Evolutionary conservation across 2,888 invertebrate genomes (phyloP).

Genomic region (Dyspetes luteomarginatus): DNA sequence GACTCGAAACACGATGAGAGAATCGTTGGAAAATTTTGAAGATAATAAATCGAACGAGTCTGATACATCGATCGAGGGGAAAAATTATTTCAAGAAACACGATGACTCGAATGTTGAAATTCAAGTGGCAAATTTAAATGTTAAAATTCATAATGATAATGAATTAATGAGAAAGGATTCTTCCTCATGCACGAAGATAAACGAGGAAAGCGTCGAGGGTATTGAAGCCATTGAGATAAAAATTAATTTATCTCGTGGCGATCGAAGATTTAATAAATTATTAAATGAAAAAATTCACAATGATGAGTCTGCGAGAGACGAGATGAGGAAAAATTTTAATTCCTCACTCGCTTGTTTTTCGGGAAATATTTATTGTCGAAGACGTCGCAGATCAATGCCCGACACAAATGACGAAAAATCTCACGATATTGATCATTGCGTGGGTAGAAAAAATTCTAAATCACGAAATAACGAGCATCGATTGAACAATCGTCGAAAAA

Average conservation of each 20-base stretch:
- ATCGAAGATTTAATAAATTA: slow-evolving; percentile 58
- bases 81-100: slow-evolving; percentile 62
- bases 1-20: not conserved
- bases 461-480: not conserved
- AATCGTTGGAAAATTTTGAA: slow-evolving; percentile 3
- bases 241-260: slow-evolving; percentile 80
- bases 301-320: slow-evolving; percentile 18
- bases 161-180: slow-evolving; percentile 51
- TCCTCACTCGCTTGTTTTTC: slow-evolving; percentile 16
- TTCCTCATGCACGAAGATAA: slow-evolving; percentile 56
- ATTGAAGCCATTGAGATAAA: slow-evolving; percentile 79
- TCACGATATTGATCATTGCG: not conserved
- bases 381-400: slow-evolving; percentile 66
- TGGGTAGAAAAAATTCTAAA: slow-evolving; percentile 4
- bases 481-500: slow-evolving; percentile 25
- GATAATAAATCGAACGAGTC: not conserved
- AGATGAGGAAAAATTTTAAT: not conserved
- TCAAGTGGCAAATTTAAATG: slow-evolving; percentile 77
- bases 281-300: slow-evolving; percentile 49
- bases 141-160: slow-evolving; percentile 75
- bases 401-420: slow-evolving; percentile 43
- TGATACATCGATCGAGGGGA: slow-evolving; percentile 13
- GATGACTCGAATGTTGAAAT: slow-evolving; percentile 76
- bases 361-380: slow-evolving; percentile 56
- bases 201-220: slow-evolving; percentile 63